These are phyloP conservation scores for Dicyrtomina minuta DNA, from an alignment of 2,888 invertebrate species.

Conservation along the genomic window DNA sequence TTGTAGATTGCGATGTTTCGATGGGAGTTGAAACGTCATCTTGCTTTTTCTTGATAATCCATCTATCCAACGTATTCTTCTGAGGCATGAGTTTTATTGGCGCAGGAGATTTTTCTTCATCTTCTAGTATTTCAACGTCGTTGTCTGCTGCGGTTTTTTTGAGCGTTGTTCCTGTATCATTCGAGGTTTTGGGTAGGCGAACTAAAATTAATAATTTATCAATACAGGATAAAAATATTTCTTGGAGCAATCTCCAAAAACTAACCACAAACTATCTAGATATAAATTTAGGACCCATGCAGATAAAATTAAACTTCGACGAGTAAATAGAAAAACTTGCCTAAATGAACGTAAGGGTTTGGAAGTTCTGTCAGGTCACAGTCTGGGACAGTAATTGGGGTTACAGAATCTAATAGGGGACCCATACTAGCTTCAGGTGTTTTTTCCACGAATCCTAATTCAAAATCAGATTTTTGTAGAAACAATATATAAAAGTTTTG, in stretches of 20 bases:
- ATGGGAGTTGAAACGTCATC: slow-evolving; percentile 2
- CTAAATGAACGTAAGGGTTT: slow-evolving; percentile 19
- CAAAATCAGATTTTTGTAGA: neutral
- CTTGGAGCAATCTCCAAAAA: neutral
- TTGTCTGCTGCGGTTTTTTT: slow-evolving; percentile 2
- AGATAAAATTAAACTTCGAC: too few relatives aligned
- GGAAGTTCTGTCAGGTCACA: neutral
- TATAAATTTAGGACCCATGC: too few relatives aligned
- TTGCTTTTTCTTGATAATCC: slow-evolving; percentile 40
- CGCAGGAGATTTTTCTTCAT: slow-evolving; percentile 10
- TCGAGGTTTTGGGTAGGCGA: neutral
- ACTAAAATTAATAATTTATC: slow-evolving; percentile 1
- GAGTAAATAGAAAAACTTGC: too few relatives aligned
- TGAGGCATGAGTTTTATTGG: slow-evolving; percentile 31
- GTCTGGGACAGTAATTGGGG: neutral
- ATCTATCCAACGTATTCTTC: slow-evolving; percentile 38
- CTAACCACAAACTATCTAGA: neutral
- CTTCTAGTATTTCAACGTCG: neutral
- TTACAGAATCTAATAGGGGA: too few relatives aligned
- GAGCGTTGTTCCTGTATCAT: neutral
- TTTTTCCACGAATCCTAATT: neutral
- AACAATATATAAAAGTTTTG: neutral
- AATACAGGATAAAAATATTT: neutral
- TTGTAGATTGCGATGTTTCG: neutral
- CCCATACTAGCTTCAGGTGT: neutral